Conservation (phyloP, 2,113 vertebrate genomes). For the Gila orcuttii region DNA sequence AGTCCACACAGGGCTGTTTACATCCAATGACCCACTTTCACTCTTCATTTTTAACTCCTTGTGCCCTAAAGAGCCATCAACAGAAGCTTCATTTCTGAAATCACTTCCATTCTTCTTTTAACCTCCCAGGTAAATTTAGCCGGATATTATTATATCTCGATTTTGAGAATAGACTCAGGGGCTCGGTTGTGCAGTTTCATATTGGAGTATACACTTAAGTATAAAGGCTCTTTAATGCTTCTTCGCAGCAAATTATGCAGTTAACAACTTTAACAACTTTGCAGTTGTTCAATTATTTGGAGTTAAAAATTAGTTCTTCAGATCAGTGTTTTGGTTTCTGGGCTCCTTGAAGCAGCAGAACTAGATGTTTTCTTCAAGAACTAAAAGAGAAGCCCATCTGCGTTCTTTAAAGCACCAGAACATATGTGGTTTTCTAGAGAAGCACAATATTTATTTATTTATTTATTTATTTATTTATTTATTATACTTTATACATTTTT, state of each 20-base stretch:
- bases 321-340: neutral
- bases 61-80: conserved; percentile 23
- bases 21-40: conserved; percentile 26
- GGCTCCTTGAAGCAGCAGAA: neutral
- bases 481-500: neutral
- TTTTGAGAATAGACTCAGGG: conserved; percentile 26
- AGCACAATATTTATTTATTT: neutral
- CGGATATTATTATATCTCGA: conserved; percentile 3
- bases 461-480: neutral
- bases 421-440: neutral
- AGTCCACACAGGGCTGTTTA: conserved; percentile 2
- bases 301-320: neutral
- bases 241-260: no score
- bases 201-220: neutral
- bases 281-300: neutral
- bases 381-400: neutral
- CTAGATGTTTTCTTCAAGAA: neutral
- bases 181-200: conserved; percentile 9
- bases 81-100: conserved; percentile 3
- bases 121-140: conserved; percentile 32
- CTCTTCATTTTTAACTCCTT: neutral
- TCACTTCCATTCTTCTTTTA: conserved; percentile 11
- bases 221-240: neutral
- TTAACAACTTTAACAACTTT: no score
- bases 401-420: neutral